These are phyloP conservation scores for Aethes cnicana DNA, from an alignment of 2,888 invertebrate species.

Conservation along the genomic window DNA sequence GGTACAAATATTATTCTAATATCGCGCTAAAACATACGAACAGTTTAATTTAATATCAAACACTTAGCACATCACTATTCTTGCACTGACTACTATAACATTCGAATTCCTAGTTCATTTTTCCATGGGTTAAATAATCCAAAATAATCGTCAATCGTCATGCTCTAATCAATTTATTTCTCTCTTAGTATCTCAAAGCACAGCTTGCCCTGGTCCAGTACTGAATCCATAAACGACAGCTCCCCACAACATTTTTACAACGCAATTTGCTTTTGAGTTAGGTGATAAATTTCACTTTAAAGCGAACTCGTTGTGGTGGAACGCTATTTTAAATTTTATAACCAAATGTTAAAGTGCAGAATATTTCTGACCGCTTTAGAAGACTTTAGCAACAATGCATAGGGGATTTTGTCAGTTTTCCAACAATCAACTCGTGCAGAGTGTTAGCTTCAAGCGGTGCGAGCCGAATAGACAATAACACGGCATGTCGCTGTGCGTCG, in stretches of 20 bases:
- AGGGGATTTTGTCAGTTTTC: conserved; percentile 25
- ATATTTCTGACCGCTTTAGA: background rate
- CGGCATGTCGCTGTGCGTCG: background rate
- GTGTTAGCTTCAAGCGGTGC: background rate
- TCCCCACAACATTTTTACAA: conserved; percentile 51
- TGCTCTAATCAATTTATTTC: too few species aligned
- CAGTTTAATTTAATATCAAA: too few species aligned
- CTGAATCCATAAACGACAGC: conserved; percentile 38
- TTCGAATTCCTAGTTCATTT: too few species aligned
- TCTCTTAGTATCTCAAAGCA: too few species aligned
- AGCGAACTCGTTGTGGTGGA: background rate
- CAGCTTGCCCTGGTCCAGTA: too few species aligned
- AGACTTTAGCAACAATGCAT: conserved; percentile 23
- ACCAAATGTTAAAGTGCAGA: background rate
- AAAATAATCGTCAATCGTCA: too few species aligned
- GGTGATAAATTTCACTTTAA: conserved; percentile 44
- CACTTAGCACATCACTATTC: too few species aligned
- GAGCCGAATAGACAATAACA: background rate
- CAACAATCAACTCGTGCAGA: conserved; percentile 10
- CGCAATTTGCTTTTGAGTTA: conserved; percentile 58
- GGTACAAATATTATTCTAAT: too few species aligned
- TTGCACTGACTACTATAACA: too few species aligned
- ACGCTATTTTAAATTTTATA: conserved; percentile 37
- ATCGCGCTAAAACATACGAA: too few species aligned
- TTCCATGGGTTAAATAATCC: too few species aligned